Conservation (phyloP, 2,113 vertebrate species). For the Paralichthys olivaceus region DNA sequence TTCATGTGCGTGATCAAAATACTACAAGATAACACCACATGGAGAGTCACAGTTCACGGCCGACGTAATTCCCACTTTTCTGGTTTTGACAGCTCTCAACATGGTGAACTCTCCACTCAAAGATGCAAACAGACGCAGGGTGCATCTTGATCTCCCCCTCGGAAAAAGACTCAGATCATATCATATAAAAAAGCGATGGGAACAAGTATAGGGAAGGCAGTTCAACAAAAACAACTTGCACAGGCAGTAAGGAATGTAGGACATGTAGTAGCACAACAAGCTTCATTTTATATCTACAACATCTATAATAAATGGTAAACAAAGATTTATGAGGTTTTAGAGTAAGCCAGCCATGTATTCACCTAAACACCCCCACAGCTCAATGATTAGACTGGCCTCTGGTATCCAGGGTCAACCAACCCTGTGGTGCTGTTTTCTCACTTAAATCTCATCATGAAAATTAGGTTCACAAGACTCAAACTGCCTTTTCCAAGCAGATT, state of each 20-base stretch:
- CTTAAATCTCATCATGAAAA: conserved; percentile 20
- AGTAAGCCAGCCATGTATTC: not conserved
- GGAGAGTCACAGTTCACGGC: not conserved
- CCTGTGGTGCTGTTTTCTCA: not conserved
- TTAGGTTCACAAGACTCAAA: conserved; percentile 30
- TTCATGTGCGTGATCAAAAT: not conserved
- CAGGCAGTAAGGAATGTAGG: not conserved
- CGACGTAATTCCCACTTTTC: not conserved
- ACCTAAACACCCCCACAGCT: not conserved
- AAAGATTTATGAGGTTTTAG: not conserved
- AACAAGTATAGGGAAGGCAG: too few relatives aligned
- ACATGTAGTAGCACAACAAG: not conserved
- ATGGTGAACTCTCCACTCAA: not conserved
- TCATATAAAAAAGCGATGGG: not conserved
- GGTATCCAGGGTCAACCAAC: conserved; percentile 31
- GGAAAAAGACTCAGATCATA: not conserved
- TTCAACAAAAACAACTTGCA: not conserved
- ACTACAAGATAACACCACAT: not conserved
- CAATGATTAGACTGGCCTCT: conserved; percentile 24
- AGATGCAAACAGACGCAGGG: not conserved
- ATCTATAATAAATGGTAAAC: not conserved
- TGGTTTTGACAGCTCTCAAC: not conserved
- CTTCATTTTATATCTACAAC: not conserved
- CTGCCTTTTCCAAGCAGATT: conserved; percentile 10
- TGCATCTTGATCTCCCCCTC: not conserved